phyloP scores from a whole-genome alignment of 2,113 vertebrate species.

The Aspiorhynchus laticeps region DNA sequence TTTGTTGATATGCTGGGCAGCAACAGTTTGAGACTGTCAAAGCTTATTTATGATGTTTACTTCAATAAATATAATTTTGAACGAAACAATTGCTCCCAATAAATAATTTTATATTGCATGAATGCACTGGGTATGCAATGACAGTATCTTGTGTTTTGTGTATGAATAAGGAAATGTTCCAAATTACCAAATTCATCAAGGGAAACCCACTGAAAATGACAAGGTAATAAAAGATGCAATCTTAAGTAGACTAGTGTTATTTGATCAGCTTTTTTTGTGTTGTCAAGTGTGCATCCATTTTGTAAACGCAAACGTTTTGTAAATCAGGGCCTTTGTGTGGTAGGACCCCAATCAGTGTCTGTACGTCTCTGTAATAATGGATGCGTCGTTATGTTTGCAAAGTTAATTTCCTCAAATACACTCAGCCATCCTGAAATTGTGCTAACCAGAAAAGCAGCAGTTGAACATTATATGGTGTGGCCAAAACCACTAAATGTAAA shows the following conservation, averaged over 20 bases:
- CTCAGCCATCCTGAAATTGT: background rate
- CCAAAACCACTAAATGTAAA: background rate
- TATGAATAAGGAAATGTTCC: background rate
- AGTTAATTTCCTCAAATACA: background rate
- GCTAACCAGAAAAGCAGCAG: background rate
- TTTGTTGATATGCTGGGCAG: background rate
- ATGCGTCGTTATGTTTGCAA: background rate
- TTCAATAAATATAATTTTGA: background rate
- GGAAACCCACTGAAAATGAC: background rate
- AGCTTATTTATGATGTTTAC: background rate
- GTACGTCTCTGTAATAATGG: background rate
- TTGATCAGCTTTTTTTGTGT: slow-evolving; percentile 1
- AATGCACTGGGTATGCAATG: background rate
- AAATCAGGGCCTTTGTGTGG: background rate
- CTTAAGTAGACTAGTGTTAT: background rate
- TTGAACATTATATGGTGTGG: background rate
- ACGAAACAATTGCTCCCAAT: background rate
- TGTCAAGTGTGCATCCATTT: background rate
- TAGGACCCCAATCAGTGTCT: background rate
- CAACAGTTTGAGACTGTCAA: background rate
- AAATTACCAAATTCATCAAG: background rate
- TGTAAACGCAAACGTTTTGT: background rate
- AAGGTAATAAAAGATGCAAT: background rate
- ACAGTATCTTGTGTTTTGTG: background rate
- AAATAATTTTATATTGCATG: background rate